Percentiles rank a stretch among this genome's conserved stretches.
These are phyloP conservation scores for Mythimna ferrago DNA, from an alignment of 2,888 invertebrate species.

Conservation along the genomic window DNA sequence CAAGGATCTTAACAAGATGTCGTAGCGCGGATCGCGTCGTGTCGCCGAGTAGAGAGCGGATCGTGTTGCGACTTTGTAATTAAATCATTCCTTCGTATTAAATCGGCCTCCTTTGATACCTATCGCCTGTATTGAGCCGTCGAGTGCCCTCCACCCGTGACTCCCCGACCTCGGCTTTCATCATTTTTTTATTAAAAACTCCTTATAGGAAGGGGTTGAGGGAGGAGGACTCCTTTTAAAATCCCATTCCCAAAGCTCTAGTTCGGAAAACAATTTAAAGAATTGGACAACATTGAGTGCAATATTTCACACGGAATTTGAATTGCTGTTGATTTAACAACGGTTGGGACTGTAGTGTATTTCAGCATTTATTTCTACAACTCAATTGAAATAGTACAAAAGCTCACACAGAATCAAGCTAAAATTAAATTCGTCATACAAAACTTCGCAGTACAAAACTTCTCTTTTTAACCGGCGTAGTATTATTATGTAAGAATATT, in stretches of 20 bases:
- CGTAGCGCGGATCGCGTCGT: slow-evolving; percentile 60
- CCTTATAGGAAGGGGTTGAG: slow-evolving; percentile 71
- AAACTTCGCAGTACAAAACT: slow-evolving; percentile 11
- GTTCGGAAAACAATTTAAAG: slow-evolving; percentile 62
- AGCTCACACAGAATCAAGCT: slow-evolving; percentile 15
- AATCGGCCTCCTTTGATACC: slow-evolving; percentile 80
- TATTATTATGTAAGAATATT: slow-evolving; percentile 61
- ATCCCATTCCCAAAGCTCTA: slow-evolving; percentile 60
- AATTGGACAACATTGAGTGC: slow-evolving; percentile 58
- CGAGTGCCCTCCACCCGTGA: slow-evolving; percentile 75
- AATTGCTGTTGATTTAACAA: slow-evolving; percentile 32
- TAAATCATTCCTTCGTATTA: slow-evolving; percentile 86
- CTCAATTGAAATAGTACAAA: slow-evolving; percentile 24
- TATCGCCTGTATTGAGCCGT: slow-evolving; percentile 79
- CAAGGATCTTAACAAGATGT: slow-evolving; percentile 53
- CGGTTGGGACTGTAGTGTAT: slow-evolving; percentile 6
- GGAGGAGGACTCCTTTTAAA: slow-evolving; percentile 63
- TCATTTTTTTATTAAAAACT: slow-evolving; percentile 76
- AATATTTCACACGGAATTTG: slow-evolving; percentile 59
- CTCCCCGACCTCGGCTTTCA: slow-evolving; percentile 76
- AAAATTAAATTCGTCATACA: slow-evolving; percentile 5
- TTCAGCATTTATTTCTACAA: slow-evolving; percentile 31
- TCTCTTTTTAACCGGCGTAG: slow-evolving; percentile 23
- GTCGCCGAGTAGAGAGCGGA: slow-evolving; percentile 67
- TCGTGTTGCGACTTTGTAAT: slow-evolving; percentile 84